phyloP scores from a whole-genome alignment of 2,888 invertebrate genomes.

The Pomacea canaliculata region DNA sequence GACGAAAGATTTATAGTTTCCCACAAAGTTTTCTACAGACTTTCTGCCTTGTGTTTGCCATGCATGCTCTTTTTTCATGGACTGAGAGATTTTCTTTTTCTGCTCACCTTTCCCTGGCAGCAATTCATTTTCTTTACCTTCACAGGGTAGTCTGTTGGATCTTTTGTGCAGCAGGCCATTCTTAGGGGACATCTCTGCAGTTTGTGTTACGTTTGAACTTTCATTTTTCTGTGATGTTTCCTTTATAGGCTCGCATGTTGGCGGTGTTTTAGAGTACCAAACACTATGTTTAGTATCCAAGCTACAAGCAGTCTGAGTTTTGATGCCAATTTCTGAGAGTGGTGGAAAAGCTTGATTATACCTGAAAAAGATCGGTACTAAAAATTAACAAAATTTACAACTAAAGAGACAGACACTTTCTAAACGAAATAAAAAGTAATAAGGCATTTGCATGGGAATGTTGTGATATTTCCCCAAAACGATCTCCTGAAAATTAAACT shows the following conservation, averaged over 20 bases:
- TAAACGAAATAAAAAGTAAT: no score
- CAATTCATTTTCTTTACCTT: background rate
- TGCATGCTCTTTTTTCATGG: background rate
- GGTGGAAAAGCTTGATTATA: conserved; percentile 12
- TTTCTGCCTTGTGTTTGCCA: no score
- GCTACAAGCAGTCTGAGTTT: background rate
- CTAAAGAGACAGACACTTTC: no score
- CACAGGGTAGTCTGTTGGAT: background rate
- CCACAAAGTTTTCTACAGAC: no score
- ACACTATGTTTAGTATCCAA: background rate
- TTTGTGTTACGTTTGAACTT: background rate
- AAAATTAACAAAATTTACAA: no score
- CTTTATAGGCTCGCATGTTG: background rate
- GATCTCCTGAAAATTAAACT: no score
- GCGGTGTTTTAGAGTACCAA: background rate
- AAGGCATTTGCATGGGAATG: no score
- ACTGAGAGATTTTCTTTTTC: conserved; percentile 1
- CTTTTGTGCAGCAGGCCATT: background rate
- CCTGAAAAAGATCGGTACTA: background rate
- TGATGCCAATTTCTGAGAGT: background rate
- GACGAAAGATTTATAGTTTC: no score
- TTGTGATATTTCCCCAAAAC: no score
- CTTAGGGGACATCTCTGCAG: background rate
- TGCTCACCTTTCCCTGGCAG: background rate
- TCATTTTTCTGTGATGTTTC: conserved; percentile 1